Conservation (phyloP, 2,113 vertebrate genomes). For the Poeciliopsis retropinna region DNA sequence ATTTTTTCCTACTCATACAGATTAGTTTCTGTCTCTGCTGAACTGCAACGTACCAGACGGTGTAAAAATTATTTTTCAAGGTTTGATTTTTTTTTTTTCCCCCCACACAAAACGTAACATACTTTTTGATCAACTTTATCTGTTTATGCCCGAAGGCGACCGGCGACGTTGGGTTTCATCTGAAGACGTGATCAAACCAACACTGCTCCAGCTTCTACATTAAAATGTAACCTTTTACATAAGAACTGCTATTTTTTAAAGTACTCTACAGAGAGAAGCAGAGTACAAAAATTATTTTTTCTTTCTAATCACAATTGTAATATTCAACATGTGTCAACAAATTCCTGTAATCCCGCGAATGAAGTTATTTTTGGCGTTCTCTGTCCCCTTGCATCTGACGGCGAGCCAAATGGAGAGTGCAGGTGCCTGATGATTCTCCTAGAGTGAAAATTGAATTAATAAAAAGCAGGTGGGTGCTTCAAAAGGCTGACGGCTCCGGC, state of each 20-base stretch:
- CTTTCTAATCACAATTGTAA: not conserved
- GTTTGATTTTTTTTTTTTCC: too few species aligned
- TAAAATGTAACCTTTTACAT: not conserved
- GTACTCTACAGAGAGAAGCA: not conserved
- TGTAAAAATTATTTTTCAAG: too few species aligned
- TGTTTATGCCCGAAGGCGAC: too few species aligned
- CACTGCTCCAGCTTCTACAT: too few species aligned
- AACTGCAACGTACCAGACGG: too few species aligned
- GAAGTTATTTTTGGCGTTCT: conserved; percentile 43
- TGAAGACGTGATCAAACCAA: not conserved
- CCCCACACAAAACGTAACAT: too few species aligned
- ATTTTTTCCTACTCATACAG: too few species aligned
- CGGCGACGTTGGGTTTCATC: too few species aligned
- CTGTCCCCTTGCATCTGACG: conserved; percentile 42
- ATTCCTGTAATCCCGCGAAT: conserved; percentile 33
- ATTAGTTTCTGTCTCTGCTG: too few species aligned
- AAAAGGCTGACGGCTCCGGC: conserved; percentile 54
- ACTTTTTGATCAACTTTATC: too few species aligned
- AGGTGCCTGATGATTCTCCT: conserved; percentile 61
- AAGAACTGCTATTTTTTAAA: not conserved
- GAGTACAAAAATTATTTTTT: not conserved
- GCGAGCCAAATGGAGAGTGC: conserved; percentile 52
- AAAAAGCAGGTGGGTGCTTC: conserved; percentile 70
- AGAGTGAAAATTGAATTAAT: conserved; percentile 69
- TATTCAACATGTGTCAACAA: conserved; percentile 28